phyloP scores from a whole-genome alignment of 2,888 invertebrate genomes.

The Agrochola lychnidis region DNA sequence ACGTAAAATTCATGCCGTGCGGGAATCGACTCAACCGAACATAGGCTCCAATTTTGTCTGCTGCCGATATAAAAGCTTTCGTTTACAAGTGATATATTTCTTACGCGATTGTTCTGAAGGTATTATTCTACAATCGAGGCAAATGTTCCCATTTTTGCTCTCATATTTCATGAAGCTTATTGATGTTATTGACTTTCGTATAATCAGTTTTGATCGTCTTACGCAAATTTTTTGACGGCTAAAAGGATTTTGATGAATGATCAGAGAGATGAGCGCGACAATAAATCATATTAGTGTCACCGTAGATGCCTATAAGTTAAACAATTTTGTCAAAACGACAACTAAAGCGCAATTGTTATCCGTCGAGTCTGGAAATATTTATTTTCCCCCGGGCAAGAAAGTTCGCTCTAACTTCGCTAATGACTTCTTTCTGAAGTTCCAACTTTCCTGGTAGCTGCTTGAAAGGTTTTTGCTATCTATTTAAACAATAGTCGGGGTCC shows the following conservation, averaged over 20 bases:
- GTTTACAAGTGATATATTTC: slow-evolving; percentile 61
- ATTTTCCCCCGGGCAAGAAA: slow-evolving; percentile 81
- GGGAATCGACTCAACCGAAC: slow-evolving; percentile 66
- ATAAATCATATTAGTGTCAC: slow-evolving; percentile 70
- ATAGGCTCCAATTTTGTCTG: slow-evolving; percentile 65
- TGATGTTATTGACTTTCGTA: slow-evolving; percentile 52
- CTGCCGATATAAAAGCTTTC: slow-evolving; percentile 52
- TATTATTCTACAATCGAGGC: slow-evolving; percentile 47
- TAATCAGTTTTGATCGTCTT: slow-evolving; percentile 42
- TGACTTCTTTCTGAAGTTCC: slow-evolving; percentile 86
- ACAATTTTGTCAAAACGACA: slow-evolving; percentile 77
- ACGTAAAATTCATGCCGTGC: slow-evolving; percentile 80
- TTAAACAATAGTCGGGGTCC: slow-evolving; percentile 81
- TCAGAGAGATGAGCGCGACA: slow-evolving; percentile 40
- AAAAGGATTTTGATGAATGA: slow-evolving; percentile 60
- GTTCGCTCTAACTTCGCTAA: slow-evolving; percentile 85
- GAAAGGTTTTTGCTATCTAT: slow-evolving; percentile 83
- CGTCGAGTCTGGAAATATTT: slow-evolving; percentile 85
- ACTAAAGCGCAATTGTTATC: slow-evolving; percentile 83
- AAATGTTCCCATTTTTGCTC: slow-evolving; percentile 34
- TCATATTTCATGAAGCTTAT: slow-evolving; percentile 50
- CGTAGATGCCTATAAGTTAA: slow-evolving; percentile 70
- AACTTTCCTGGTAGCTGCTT: slow-evolving; percentile 82
- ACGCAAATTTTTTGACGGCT: slow-evolving; percentile 42
- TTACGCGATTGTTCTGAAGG: slow-evolving; percentile 50